A percentile compares a stretch with the other conserved stretches of the same genome.
Evolutionary conservation across 2,888 invertebrate genomes (phyloP).

Genomic region (Adelphocoris suturalis): DNA sequence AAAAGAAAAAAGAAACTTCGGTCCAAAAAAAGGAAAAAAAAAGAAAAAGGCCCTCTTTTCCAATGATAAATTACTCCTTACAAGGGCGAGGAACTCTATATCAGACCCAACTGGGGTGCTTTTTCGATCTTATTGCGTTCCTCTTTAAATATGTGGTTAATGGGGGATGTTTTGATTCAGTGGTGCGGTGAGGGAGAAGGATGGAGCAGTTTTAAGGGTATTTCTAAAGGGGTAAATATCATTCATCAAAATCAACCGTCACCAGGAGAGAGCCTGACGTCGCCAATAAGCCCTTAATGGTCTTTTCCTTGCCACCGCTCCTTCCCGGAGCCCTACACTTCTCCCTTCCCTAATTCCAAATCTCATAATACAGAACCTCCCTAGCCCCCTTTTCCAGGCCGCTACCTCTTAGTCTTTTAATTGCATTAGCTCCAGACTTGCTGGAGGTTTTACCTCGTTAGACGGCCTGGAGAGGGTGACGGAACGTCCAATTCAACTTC

Average conservation of each 20-base stretch:
- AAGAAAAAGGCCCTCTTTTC: conserved; percentile 39
- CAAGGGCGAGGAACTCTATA: conserved; percentile 20
- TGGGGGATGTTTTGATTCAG: conserved; percentile 53
- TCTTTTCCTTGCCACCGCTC: conserved; percentile 51
- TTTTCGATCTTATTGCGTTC: conserved; percentile 18
- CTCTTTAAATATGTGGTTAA: conserved; percentile 57
- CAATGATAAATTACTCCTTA: conserved; percentile 60
- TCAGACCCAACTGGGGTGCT: conserved; percentile 8
- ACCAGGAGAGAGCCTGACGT: conserved; percentile 41
- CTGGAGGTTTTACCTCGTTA: conserved; percentile 40
- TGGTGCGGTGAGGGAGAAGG: background rate
- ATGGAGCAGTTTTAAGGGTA: conserved; percentile 43
- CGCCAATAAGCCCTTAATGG: conserved; percentile 64
- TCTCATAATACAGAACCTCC: conserved; percentile 55
- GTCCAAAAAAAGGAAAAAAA: background rate
- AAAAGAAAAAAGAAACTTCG: conserved; percentile 6
- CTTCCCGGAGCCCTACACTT: background rate
- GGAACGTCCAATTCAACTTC: background rate
- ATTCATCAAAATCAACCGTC: conserved; percentile 65
- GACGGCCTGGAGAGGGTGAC: conserved; percentile 12
- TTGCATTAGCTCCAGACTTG: conserved; percentile 47
- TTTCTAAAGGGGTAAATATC: conserved; percentile 63
- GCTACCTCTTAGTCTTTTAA: conserved; percentile 46
- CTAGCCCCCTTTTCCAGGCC: conserved; percentile 28
- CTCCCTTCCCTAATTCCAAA: conserved; percentile 54